phyloP scores from a whole-genome alignment of 2,888 invertebrate genomes.

The Eilema caniola region DNA sequence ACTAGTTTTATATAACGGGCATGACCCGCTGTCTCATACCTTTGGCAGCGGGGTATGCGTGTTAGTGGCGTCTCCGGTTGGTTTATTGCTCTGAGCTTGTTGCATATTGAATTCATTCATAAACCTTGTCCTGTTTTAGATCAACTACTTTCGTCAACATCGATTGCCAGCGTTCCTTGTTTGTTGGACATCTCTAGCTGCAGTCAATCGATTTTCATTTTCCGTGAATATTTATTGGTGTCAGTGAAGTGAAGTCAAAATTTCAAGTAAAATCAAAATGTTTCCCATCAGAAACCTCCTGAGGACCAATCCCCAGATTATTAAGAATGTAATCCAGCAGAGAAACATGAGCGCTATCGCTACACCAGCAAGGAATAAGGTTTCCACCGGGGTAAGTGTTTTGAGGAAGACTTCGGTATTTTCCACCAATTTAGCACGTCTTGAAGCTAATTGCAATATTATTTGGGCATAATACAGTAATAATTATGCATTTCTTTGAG shows the following conservation, averaged over 20 bases:
- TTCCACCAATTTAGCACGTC: not conserved
- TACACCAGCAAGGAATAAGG: constrained; percentile 69
- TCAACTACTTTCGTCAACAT: too few relatives aligned
- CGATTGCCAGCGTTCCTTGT: too few relatives aligned
- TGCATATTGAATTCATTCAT: too few relatives aligned
- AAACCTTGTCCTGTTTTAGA: too few relatives aligned
- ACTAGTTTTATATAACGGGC: too few relatives aligned
- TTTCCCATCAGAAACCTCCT: constrained; percentile 70
- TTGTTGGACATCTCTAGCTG: constrained; percentile 16
- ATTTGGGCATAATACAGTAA: not conserved
- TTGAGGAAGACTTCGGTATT: not conserved
- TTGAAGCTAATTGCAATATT: not conserved
- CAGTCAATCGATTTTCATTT: constrained; percentile 37
- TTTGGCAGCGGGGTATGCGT: too few relatives aligned
- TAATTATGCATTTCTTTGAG: too few relatives aligned
- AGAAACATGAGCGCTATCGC: constrained; percentile 75
- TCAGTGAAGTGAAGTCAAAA: constrained; percentile 25
- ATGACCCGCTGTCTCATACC: too few relatives aligned
- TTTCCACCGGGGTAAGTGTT: constrained; percentile 71
- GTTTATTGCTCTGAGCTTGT: too few relatives aligned
- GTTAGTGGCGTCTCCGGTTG: too few relatives aligned
- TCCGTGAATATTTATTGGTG: constrained; percentile 36
- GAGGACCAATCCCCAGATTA: constrained; percentile 65
- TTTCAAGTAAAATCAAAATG: constrained; percentile 63
- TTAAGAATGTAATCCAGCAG: constrained; percentile 71